These are phyloP conservation scores for Drosophila paulistorum DNA, from an alignment of 1,140 invertebrate species.

Conservation along the genomic window DNA sequence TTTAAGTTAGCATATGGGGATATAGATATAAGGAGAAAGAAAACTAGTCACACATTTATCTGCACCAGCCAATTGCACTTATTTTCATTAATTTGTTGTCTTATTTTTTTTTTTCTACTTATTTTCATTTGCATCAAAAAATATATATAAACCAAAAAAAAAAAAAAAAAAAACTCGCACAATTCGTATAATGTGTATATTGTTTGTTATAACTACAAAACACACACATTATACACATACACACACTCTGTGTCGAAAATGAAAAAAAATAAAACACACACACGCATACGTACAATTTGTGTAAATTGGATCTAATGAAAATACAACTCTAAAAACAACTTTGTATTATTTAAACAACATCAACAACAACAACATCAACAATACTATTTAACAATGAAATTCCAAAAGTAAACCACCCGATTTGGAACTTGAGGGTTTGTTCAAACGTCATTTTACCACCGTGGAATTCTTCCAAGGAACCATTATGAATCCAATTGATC, in stretches of 20 bases:
- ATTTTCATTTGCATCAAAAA: constrained; percentile 62
- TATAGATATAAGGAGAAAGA: neutral
- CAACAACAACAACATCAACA: constrained; percentile 43
- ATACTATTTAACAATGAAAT: constrained; percentile 44
- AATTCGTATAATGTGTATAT: constrained; percentile 54
- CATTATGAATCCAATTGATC: constrained; percentile 99
- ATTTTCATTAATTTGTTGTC: constrained; percentile 44
- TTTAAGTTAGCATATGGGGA: constrained; percentile 6
- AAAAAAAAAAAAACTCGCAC: constrained; percentile 35
- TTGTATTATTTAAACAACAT: constrained; percentile 69
- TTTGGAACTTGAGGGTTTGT: constrained; percentile 99
- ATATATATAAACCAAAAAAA: neutral
- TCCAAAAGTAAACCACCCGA: constrained; percentile 93
- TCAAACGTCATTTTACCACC: constrained; percentile 99
- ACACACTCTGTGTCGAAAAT: constrained; percentile 23
- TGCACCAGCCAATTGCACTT: constrained; percentile 47
- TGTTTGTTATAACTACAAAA: constrained; percentile 51
- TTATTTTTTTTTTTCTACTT: constrained; percentile 43
- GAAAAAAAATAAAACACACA: constrained; percentile 22
- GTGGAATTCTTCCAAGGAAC: constrained; percentile 99
- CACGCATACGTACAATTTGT: constrained; percentile 44
- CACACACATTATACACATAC: constrained; percentile 32
- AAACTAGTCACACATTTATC: constrained; percentile 33
- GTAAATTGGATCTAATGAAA: constrained; percentile 66
- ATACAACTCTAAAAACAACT: constrained; percentile 65